phyloP scores from a whole-genome alignment of 2,888 invertebrate genomes.

The Anodontia alba region DNA sequence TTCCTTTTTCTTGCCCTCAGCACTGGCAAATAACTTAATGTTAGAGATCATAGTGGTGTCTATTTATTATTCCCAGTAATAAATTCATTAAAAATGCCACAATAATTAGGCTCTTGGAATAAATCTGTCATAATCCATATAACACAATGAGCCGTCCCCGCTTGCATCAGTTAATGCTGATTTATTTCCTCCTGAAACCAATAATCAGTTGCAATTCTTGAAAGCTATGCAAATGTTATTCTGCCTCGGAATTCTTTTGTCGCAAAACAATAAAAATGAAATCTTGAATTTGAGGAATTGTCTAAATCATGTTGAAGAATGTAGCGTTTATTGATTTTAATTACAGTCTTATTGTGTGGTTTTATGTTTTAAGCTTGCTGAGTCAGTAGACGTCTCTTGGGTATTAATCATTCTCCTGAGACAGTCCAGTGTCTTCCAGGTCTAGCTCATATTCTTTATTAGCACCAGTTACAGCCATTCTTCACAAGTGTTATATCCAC shows the following conservation, averaged over 20 bases:
- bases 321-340: constrained; percentile 9
- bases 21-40: neutral
- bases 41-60: too few species aligned
- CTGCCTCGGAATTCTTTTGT: neutral
- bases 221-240: constrained; percentile 17
- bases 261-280: neutral
- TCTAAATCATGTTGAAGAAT: constrained; percentile 5
- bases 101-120: neutral
- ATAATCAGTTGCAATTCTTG: neutral
- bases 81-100: constrained; percentile 2
- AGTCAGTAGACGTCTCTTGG: neutral
- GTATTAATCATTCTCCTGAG: neutral
- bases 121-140: constrained; percentile 2
- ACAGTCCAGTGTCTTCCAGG: too few species aligned
- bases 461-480: too few species aligned
- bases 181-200: neutral
- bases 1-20: too few species aligned
- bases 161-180: neutral
- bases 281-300: neutral
- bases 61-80: neutral
- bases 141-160: too few species aligned
- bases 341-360: neutral
- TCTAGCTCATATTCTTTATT: too few species aligned
- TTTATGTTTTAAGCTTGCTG: neutral
- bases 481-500: too few species aligned